phyloP scores from a whole-genome alignment of 1,140 invertebrate species.

The Tetramorium simillimum region DNA sequence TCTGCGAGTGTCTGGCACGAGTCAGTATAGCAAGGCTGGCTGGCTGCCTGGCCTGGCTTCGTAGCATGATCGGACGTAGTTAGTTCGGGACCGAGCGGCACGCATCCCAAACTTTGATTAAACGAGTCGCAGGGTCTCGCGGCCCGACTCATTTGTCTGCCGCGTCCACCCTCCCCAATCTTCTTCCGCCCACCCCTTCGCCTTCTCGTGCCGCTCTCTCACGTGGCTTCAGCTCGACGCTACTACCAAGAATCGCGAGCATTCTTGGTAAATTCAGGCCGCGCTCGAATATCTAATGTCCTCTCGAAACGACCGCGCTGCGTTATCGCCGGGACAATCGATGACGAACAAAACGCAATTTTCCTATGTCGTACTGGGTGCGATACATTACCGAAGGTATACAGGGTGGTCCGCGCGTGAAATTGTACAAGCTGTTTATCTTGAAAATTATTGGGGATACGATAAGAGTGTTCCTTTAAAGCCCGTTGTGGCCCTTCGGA shows the following conservation, averaged over 20 bases:
- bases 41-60: slow-evolving; percentile 63
- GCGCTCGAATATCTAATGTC: slow-evolving; percentile 40
- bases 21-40: slow-evolving; percentile 45
- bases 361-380: not conserved
- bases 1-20: slow-evolving; percentile 47
- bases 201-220: not conserved
- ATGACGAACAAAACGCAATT: slow-evolving; percentile 1
- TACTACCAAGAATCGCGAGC: slow-evolving; percentile 69
- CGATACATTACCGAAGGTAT: not conserved
- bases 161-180: slow-evolving; percentile 72
- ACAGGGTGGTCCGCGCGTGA: not conserved
- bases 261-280: slow-evolving; percentile 66
- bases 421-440: not conserved
- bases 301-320: slow-evolving; percentile 29
- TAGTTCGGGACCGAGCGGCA: slow-evolving; percentile 79
- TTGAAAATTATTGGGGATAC: not conserved
- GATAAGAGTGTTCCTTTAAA: not conserved
- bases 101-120: slow-evolving; percentile 84
- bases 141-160: slow-evolving; percentile 82
- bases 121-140: slow-evolving; percentile 81
- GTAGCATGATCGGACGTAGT: slow-evolving; percentile 82
- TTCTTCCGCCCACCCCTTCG: slow-evolving; percentile 24
- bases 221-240: slow-evolving; percentile 50
- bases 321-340: slow-evolving; percentile 7
- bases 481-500: not conserved